These are phyloP conservation scores for Melanotaenia trifasciata DNA, from an alignment of 2,797 vertebrate species.

Conservation along the genomic window DNA sequence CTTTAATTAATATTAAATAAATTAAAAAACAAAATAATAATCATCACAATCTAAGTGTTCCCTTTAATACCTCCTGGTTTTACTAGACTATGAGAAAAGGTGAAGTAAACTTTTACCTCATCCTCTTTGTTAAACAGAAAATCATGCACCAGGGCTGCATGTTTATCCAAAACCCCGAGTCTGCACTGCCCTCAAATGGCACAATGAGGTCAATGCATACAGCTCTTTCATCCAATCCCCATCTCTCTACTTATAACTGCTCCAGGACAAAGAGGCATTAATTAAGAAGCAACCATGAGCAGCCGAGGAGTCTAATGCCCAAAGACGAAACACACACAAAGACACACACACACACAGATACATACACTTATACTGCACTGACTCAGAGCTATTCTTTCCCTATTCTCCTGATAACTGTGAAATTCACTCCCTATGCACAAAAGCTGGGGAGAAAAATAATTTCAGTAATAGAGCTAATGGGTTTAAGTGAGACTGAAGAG, in stretches of 20 bases:
- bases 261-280: conserved; percentile 81
- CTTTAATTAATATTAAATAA: neutral
- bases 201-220: conserved; percentile 75
- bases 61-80: neutral
- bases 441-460: conserved; percentile 86
- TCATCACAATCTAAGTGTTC: neutral
- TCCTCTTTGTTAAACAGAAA: conserved; percentile 54
- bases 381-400: conserved; percentile 80
- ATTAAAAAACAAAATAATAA: neutral
- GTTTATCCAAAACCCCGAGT: conserved; percentile 81
- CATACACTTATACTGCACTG: conserved; percentile 54
- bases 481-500: conserved; percentile 89
- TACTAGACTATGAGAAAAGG: conserved; percentile 25
- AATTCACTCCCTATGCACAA: conserved; percentile 88
- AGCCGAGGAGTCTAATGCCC: conserved; percentile 75
- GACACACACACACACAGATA: conserved; percentile 40
- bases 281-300: conserved; percentile 87
- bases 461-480: conserved; percentile 91
- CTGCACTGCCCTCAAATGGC: conserved; percentile 93
- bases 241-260: conserved; percentile 64
- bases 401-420: conserved; percentile 88
- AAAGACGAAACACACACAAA: conserved; percentile 45
- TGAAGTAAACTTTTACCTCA: conserved; percentile 55
- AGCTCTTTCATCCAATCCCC: conserved; percentile 47
- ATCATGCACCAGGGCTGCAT: conserved; percentile 17